These are phyloP conservation scores for Neolamprologus fasciatus DNA, from an alignment of 2,113 vertebrate genomes.

Conservation along the genomic window DNA sequence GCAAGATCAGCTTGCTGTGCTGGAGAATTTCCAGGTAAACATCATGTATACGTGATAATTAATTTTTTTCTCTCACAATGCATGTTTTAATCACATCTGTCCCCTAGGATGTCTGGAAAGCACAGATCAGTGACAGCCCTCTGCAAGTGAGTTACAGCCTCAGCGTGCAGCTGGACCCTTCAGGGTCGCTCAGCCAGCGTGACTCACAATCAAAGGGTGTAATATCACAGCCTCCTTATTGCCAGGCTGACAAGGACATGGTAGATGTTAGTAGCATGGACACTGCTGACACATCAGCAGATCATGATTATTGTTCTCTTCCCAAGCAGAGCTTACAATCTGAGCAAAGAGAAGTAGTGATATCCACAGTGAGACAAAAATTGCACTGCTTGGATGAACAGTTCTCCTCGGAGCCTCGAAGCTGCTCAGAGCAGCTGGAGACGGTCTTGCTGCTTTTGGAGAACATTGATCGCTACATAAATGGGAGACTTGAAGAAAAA, in stretches of 20 bases:
- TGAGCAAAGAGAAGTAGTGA: neutral
- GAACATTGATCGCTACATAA: conserved; percentile 37
- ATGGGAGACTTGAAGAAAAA: conserved; percentile 46
- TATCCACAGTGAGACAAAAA: conserved; percentile 23
- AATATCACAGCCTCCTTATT: neutral
- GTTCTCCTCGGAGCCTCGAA: neutral
- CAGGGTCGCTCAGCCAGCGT: neutral
- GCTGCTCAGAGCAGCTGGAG: conserved; percentile 29
- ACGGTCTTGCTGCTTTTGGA: conserved; percentile 53
- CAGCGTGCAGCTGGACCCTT: conserved; percentile 34
- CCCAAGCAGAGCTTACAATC: neutral
- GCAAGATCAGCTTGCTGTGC: conserved; percentile 70
- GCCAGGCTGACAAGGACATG: neutral
- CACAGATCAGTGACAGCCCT: conserved; percentile 61
- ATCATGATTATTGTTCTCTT: conserved; percentile 70
- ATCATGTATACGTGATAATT: neutral
- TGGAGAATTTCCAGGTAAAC: conserved; percentile 74
- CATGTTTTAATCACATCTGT: neutral
- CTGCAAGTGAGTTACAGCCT: conserved; percentile 65
- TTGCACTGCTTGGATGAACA: conserved; percentile 42
- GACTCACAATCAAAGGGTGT: neutral
- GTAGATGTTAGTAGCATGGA: neutral
- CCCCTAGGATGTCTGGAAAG: conserved; percentile 74
- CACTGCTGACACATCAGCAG: conserved; percentile 26
- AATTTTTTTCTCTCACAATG: neutral